These are phyloP conservation scores for Chelonus formosanus DNA, from an alignment of 2,888 invertebrate genomes.

Conservation along the genomic window DNA sequence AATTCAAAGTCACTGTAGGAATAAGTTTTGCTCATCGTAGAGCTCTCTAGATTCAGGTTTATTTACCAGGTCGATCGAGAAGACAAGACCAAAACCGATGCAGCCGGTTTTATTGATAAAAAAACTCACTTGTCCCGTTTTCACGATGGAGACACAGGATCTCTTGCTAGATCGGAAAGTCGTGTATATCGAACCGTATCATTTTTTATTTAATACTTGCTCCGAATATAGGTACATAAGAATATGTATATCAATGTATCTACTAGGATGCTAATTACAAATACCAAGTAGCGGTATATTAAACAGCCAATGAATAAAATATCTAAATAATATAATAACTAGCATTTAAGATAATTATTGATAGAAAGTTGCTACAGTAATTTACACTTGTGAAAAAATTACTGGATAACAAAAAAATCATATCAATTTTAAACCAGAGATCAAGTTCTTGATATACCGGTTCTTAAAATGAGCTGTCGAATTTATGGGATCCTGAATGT, in stretches of 20 bases:
- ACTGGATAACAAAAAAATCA: no score
- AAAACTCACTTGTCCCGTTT: slow-evolving; percentile 43
- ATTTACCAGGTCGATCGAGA: slow-evolving; percentile 18
- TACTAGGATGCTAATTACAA: no score
- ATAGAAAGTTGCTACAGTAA: no score
- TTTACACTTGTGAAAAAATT: no score
- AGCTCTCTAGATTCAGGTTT: slow-evolving; percentile 1
- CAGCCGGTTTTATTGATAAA: slow-evolving; percentile 40
- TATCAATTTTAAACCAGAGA: slow-evolving; percentile 4
- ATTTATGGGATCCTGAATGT: background rate
- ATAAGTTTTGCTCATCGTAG: slow-evolving; percentile 2
- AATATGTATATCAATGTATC: background rate
- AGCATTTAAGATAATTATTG: no score
- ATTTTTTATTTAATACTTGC: background rate
- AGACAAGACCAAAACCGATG: slow-evolving; percentile 36
- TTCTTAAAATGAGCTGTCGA: slow-evolving; percentile 3
- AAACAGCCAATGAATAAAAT: no score
- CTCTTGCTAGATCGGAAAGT: slow-evolving; percentile 41
- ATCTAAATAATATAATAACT: no score
- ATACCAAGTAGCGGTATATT: no score
- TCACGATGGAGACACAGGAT: slow-evolving; percentile 39
- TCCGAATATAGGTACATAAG: background rate
- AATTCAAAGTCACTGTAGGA: slow-evolving; percentile 9
- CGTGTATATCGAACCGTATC: slow-evolving; percentile 44
- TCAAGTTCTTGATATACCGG: slow-evolving; percentile 6